Evolutionary conservation across 2,888 invertebrate genomes (phyloP).

Genomic region (Dicranocentrus wangi): DNA sequence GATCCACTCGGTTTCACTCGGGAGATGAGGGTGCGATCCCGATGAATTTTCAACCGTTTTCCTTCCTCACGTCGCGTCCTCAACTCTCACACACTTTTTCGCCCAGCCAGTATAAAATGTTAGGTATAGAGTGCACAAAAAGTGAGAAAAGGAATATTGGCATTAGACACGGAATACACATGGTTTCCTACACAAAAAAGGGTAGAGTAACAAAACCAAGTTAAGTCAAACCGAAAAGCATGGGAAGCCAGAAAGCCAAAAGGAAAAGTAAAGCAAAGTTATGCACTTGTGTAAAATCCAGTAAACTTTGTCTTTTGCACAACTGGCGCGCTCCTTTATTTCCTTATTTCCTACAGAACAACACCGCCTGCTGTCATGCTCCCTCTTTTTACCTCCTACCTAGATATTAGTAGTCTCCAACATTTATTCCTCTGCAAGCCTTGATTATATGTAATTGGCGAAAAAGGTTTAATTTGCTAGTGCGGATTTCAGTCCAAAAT

Average conservation of each 20-base stretch:
- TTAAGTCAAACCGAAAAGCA: constrained; percentile 36
- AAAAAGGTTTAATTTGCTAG: no score
- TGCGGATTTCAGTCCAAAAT: no score
- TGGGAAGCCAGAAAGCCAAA: constrained; percentile 49
- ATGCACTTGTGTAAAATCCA: background rate
- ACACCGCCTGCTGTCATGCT: no score
- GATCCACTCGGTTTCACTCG: constrained; percentile 54
- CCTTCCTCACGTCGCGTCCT: constrained; percentile 52
- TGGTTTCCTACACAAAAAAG: background rate
- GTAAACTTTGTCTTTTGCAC: constrained; percentile 14
- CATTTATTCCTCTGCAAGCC: no score
- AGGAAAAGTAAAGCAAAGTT: constrained; percentile 54
- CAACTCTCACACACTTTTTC: constrained; percentile 19
- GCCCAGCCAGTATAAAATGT: no score
- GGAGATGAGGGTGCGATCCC: constrained; percentile 68
- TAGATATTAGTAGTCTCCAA: no score
- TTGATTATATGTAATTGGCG: no score
- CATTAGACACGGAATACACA: background rate
- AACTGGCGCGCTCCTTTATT: constrained; percentile 10
- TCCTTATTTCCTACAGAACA: no score
- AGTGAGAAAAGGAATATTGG: constrained; percentile 26
- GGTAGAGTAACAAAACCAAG: constrained; percentile 37
- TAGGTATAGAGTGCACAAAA: background rate
- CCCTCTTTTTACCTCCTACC: no score
- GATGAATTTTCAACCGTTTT: constrained; percentile 66